Base-by-base conservation (phyloP, 2,888 invertebrate genomes). In the Cosmorhoe ocellata region DNA sequence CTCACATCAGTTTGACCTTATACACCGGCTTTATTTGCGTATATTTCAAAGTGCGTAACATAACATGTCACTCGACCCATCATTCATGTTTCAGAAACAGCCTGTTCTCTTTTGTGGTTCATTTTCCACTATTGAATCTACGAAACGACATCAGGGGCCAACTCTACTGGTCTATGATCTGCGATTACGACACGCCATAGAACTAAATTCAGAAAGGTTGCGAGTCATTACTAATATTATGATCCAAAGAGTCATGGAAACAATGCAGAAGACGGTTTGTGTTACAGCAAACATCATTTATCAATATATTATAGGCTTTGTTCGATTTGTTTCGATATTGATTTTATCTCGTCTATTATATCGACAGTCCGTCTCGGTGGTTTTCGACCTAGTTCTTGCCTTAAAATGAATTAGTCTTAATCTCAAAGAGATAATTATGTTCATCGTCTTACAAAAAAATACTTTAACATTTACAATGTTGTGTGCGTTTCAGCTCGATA, bases 281-380 rank as follows among this genome's bases (percentile, higher is more conserved):
- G 37, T 48, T 48, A 47, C 40, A 51, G 46, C 46, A 63, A 62
- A 65, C 59, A 65, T 62, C 57, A 71, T 67, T 57, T 57, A 64
- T 69, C 63, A 71, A 54, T 46, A 48, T 43, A 42, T n/a, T n/a
- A n/a, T 51, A 58, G 57, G 55, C 43, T 44, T 37, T 44, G 41
- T 60, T 59, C 58, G 58, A 66, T 64, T 61, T 55, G 59, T 62
- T 43, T 48, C 30, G 5, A 13, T 50, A 45, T 59, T 51, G 39
- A 49, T 41, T 33, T 24, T n/a, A 34, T 22, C 8, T n/a, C 18
- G 4, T n/a, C 18, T 8, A 18, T n/a, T n/a, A n/a, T n/a, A n/a
- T 34, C 34, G 18, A 36, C 11, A 36, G 8, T 8, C 10, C 34
- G 18, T 36, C 22, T 36, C 13, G 7, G 18, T 5, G 3, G 24